phyloP scores from a whole-genome alignment of 37 sponge, comb jelly and placozoan genomes.

The Ephydatia muelleri region DNA sequence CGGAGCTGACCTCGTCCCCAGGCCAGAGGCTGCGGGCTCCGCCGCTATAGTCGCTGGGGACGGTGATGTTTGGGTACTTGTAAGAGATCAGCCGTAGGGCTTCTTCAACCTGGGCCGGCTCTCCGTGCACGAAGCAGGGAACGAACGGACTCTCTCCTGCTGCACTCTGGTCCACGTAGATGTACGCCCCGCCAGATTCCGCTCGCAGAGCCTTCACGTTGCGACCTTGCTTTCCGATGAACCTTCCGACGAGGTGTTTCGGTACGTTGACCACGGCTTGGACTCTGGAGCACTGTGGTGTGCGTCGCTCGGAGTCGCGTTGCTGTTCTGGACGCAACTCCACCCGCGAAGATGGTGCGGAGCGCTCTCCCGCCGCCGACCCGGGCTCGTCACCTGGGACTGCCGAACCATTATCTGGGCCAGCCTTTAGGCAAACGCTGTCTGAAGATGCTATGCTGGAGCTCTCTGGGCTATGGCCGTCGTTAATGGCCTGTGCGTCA shows the following conservation, averaged over 20 bases:
- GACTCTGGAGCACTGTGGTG: background rate
- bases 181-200: conserved; percentile 53
- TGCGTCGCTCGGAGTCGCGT: no score
- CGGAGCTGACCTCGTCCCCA: background rate
- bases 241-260: conserved; percentile 48
- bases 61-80: conserved; percentile 36
- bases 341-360: no score
- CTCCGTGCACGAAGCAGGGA: conserved; percentile 55
- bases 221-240: conserved; percentile 61
- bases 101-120: conserved; percentile 25
- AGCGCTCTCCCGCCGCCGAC: no score
- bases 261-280: conserved; percentile 48
- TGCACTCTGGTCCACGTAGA: conserved; percentile 56
- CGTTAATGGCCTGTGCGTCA: no score
- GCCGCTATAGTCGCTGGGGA: conserved; percentile 1
- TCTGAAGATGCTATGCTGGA: no score
- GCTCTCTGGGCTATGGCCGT: no score
- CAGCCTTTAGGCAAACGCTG: no score
- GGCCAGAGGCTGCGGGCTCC: background rate
- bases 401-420: no score
- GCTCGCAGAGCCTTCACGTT: conserved; percentile 65
- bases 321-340: no score
- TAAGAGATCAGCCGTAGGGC: conserved; percentile 28
- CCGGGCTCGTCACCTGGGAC: no score
- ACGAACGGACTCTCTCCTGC: conserved; percentile 37